A percentile compares a stretch with the other conserved stretches of the same genome.
Evolutionary conservation across 2,113 vertebrate species (phyloP).

Genomic region (Ophiodon elongatus): DNA sequence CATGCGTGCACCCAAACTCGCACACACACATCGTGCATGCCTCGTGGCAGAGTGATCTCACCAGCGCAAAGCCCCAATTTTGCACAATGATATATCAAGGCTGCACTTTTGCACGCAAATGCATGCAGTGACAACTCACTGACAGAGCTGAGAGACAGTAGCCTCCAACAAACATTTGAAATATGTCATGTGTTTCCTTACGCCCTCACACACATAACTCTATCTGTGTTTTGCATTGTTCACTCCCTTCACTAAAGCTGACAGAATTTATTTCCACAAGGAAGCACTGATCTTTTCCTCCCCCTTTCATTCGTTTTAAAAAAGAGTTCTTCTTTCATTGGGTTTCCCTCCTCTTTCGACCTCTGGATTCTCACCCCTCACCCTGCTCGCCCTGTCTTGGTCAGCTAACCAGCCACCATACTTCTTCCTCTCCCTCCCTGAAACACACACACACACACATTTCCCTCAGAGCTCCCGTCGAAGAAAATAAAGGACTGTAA

Average conservation of each 20-base stretch:
- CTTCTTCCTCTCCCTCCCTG: neutral
- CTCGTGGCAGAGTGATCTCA: conserved; percentile 41
- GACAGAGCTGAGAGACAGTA: conserved; percentile 37
- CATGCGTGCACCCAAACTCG: conserved; percentile 17
- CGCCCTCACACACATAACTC: conserved; percentile 23
- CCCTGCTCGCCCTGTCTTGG: conserved; percentile 50
- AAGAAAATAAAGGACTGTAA: conserved; percentile 26
- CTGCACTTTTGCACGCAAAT: conserved; percentile 21
- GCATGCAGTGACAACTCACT: conserved; percentile 29
- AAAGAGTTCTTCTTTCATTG: conserved; percentile 31
- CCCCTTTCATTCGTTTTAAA: conserved; percentile 24
- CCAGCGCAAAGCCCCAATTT: conserved; percentile 20
- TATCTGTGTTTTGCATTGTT: neutral
- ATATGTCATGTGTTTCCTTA: conserved; percentile 31
- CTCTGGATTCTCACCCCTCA: conserved; percentile 61
- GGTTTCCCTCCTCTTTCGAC: conserved; percentile 53
- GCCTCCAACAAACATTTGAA: conserved; percentile 38
- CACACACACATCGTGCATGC: conserved; percentile 11
- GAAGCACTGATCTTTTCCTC: conserved; percentile 30
- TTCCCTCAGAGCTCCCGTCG: neutral
- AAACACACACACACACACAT: conserved; percentile 14
- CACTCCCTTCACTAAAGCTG: neutral
- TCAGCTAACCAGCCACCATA: conserved; percentile 9
- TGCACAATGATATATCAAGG: conserved; percentile 55
- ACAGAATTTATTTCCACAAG: conserved; percentile 34